A percentile compares a stretch with the other conserved stretches of the same genome.
phyloP scores from a whole-genome alignment of 2,797 vertebrate species.

The Myoxocephalus aenaeus region DNA sequence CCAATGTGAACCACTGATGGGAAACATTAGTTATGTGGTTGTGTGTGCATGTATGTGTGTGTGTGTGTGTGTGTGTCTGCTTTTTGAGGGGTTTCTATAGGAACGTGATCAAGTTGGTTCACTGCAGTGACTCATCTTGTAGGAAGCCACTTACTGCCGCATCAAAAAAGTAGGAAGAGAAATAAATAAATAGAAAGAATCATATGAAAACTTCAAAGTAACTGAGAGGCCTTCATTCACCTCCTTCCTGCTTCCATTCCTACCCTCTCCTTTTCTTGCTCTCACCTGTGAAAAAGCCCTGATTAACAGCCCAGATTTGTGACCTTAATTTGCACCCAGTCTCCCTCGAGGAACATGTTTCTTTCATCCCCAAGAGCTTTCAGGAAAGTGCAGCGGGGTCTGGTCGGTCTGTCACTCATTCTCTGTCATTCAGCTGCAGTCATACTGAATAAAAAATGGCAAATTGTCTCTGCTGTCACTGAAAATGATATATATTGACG shows the following conservation, averaged over 20 bases:
- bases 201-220: slow-evolving; percentile 59
- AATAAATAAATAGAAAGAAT: slow-evolving; percentile 23
- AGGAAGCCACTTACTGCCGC: slow-evolving; percentile 49
- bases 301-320: slow-evolving; percentile 67
- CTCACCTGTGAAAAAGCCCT: slow-evolving; percentile 69
- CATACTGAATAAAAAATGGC: slow-evolving; percentile 50
- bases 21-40: slow-evolving; percentile 9
- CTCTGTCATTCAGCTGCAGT: slow-evolving; percentile 56
- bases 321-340: slow-evolving; percentile 67
- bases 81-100: slow-evolving; percentile 26
- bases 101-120: slow-evolving; percentile 43
- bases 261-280: slow-evolving; percentile 34
- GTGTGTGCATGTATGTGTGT: too few relatives aligned
- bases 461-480: slow-evolving; percentile 64
- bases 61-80: slow-evolving; percentile 4
- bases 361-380: slow-evolving; percentile 65
- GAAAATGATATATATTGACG: slow-evolving; percentile 48
- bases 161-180: slow-evolving; percentile 40
- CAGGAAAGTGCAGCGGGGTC: slow-evolving; percentile 59
- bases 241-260: slow-evolving; percentile 40
- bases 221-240: slow-evolving; percentile 53
- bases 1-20: slow-evolving; percentile 7
- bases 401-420: slow-evolving; percentile 63
- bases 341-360: slow-evolving; percentile 54
- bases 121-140: slow-evolving; percentile 41